Conservation (phyloP, 2,797 vertebrate genomes). For the Jordanella pulchra region DNA sequence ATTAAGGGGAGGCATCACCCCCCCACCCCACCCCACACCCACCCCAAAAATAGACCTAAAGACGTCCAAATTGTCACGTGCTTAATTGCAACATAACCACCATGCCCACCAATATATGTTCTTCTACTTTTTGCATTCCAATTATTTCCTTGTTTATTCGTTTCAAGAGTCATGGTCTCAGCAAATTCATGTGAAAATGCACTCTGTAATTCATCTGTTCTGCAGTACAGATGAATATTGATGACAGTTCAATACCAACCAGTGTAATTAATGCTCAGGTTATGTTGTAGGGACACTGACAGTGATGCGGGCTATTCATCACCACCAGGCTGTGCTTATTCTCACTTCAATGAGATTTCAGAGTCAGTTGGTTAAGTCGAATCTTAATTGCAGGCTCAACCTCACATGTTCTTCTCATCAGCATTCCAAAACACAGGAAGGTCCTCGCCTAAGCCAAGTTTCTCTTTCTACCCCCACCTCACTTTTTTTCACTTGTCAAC, state of each 20-base stretch:
- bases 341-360: conserved; percentile 74
- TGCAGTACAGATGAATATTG: conserved; percentile 68
- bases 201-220: conserved; percentile 15
- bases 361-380: conserved; percentile 70
- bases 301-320: conserved; percentile 77
- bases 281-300: conserved; percentile 75
- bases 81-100: no score
- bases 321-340: conserved; percentile 69
- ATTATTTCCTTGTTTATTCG: conserved; percentile 21
- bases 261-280: conserved; percentile 82
- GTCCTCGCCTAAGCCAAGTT: conserved; percentile 49
- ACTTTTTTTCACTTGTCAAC: conserved; percentile 35
- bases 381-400: conserved; percentile 73
- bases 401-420: not conserved
- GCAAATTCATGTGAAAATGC: conserved; percentile 24
- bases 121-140: conserved; percentile 18
- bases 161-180: conserved; percentile 27
- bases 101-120: conserved; percentile 6
- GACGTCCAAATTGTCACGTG: no score
- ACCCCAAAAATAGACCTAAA: no score
- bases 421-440: conserved; percentile 52
- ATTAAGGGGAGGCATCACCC: no score
- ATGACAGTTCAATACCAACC: conserved; percentile 78
- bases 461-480: not conserved
- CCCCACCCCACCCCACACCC: no score